phyloP scores from a whole-genome alignment of 23 tunicate species.

The Oikopleura vanhoeffeni region DNA sequence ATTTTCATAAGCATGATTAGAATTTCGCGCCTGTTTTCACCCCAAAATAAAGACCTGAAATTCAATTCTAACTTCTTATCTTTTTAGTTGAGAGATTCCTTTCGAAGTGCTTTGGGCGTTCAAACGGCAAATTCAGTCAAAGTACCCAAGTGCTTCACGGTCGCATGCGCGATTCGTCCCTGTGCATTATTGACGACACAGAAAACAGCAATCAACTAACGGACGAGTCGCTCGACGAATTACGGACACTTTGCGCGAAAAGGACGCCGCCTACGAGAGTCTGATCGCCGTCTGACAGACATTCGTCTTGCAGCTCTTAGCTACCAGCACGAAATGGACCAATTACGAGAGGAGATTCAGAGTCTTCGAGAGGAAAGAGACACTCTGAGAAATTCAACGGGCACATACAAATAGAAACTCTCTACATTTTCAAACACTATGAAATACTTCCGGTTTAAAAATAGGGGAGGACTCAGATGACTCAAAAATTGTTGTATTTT shows the following conservation, averaged over 20 bases:
- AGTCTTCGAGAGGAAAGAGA: background rate
- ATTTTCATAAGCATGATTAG: too few relatives aligned
- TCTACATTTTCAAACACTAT: background rate
- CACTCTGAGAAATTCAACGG: background rate
- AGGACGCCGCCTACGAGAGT: slow-evolving; percentile 40
- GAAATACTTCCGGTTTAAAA: background rate
- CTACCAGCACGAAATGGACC: slow-evolving; percentile 73
- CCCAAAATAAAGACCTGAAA: too few relatives aligned
- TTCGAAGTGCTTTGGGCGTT: background rate
- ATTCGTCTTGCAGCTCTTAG: slow-evolving; percentile 47
- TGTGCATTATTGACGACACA: background rate
- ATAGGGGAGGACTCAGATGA: background rate
- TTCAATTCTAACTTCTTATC: too few relatives aligned
- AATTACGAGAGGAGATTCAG: slow-evolving; percentile 50
- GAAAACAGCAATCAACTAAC: background rate
- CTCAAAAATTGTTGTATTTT: background rate
- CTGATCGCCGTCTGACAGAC: slow-evolving; percentile 67
- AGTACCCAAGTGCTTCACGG: background rate
- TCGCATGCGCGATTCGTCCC: background rate
- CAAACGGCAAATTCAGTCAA: background rate
- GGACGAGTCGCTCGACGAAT: slow-evolving; percentile 1
- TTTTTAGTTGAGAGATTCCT: slow-evolving; percentile 6
- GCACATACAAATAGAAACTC: background rate
- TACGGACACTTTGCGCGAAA: too few relatives aligned
- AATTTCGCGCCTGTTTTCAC: too few relatives aligned